Conservation (phyloP, 2,113 vertebrate genomes). For the Epinephelus cyanopodus region DNA sequence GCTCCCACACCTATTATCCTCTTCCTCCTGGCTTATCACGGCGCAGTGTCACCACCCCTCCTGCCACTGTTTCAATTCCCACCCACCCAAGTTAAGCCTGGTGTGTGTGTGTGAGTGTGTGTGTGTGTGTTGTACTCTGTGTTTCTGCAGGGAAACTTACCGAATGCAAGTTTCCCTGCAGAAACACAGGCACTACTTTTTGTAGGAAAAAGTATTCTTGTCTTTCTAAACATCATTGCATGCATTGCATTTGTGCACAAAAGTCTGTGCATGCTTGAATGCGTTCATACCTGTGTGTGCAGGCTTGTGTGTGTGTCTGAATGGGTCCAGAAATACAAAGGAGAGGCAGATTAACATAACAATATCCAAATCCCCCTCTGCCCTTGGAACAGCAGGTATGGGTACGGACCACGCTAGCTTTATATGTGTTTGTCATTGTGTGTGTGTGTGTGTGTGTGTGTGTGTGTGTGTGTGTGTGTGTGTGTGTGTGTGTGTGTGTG, state of each 20-base stretch:
- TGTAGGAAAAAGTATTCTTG: not conserved
- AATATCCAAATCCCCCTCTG: conserved; percentile 63
- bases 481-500: not conserved
- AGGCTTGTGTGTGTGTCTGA: conserved; percentile 14
- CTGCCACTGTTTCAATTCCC: conserved; percentile 48
- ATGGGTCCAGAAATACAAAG: conserved; percentile 56
- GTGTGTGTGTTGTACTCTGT: not conserved
- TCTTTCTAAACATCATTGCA: not conserved
- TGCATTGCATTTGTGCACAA: not conserved
- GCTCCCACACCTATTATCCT: conserved; percentile 51
- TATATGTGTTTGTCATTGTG: conserved; percentile 7
- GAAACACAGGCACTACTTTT: not conserved
- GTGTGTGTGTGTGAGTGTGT: not conserved
- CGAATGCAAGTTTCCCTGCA: no score
- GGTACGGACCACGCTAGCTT: conserved; percentile 3
- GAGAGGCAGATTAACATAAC: conserved; percentile 73
- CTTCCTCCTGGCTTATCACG: conserved; percentile 50
- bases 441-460: not conserved
- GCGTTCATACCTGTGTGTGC: not conserved
- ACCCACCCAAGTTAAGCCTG: conserved; percentile 51
- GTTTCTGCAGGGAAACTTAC: conserved; percentile 23
- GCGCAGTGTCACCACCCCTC: conserved; percentile 49
- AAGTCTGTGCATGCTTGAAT: not conserved
- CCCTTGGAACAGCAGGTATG: conserved; percentile 61
- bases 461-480: no score